These are phyloP conservation scores for Pluvialis apricaria DNA, from an alignment of 2,113 vertebrate genomes.

Conservation along the genomic window DNA sequence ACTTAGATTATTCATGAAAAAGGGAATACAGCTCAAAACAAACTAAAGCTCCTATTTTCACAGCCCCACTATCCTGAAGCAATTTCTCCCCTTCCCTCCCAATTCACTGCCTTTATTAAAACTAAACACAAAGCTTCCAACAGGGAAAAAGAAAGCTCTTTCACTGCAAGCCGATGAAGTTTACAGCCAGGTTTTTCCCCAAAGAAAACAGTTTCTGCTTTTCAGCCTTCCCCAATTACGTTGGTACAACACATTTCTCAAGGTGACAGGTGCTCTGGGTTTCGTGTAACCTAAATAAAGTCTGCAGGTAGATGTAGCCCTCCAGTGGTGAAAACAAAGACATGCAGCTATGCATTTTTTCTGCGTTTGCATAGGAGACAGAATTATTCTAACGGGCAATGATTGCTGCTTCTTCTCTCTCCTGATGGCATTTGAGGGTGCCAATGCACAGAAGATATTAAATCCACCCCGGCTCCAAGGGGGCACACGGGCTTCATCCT, in stretches of 20 bases:
- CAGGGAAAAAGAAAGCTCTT: neutral
- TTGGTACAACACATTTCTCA: neutral
- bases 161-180: neutral
- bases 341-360: neutral
- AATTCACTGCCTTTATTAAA: neutral
- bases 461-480: fast-evolving
- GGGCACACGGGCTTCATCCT: fast-evolving
- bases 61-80: neutral
- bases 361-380: neutral
- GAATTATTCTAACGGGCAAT: fast-evolving
- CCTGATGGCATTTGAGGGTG: neutral
- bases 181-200: neutral
- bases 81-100: neutral
- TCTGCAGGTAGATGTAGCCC: constrained; percentile 22
- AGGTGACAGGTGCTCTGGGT: neutral
- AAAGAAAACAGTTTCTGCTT: neutral
- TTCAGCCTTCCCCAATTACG: neutral
- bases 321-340: constrained; percentile 21
- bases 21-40: neutral
- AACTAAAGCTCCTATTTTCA: neutral
- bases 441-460: neutral
- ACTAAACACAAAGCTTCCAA: neutral
- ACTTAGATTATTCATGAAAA: neutral
- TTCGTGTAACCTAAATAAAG: neutral
- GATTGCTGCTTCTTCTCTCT: neutral